These are phyloP conservation scores for Eleginops maclovinus DNA, from an alignment of 2,113 vertebrate genomes.

Conservation along the genomic window DNA sequence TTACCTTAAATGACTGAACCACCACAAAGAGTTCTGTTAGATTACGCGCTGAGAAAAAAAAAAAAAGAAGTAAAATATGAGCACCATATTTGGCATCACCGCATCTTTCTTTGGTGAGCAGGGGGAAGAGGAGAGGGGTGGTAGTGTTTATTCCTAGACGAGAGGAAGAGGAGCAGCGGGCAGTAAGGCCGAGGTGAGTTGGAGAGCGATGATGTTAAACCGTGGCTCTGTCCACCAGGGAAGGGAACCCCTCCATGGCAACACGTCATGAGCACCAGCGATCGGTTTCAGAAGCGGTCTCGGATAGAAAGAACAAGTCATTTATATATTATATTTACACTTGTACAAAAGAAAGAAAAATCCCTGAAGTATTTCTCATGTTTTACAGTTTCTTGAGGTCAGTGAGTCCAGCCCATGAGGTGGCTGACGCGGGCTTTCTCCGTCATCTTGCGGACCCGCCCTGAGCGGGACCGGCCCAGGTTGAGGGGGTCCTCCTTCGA, in stretches of 20 bases:
- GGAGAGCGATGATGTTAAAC: conserved; percentile 65
- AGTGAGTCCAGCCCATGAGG: conserved; percentile 99
- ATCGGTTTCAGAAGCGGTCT: conserved; percentile 81
- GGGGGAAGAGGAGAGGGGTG: conserved; percentile 31
- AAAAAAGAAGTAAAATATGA: conserved; percentile 39
- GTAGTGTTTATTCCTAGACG: conserved; percentile 46
- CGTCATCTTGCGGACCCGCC: conserved; percentile 97
- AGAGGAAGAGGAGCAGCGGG: conserved; percentile 50
- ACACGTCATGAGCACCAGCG: conserved; percentile 91
- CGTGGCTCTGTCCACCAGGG: conserved; percentile 65
- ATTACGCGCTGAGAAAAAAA: conserved; percentile 15
- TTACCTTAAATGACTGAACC: conserved; percentile 20
- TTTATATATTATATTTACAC: conserved; percentile 55
- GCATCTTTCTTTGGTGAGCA: conserved; percentile 72
- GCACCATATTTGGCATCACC: conserved; percentile 79
- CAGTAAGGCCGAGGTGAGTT: conserved; percentile 82
- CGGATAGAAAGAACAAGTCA: conserved; percentile 78
- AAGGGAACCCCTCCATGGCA: conserved; percentile 85
- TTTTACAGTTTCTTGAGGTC: conserved; percentile 73
- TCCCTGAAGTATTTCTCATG: conserved; percentile 94
- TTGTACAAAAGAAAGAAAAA: conserved; percentile 84
- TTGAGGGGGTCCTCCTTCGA: conserved; percentile 94
- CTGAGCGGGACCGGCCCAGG: conserved; percentile 96
- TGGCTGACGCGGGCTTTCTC: conserved; percentile 99
- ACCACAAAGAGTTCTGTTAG: conserved; percentile 20